These are phyloP conservation scores for Coptodon rendalli DNA, from an alignment of 2,113 vertebrate genomes.

Conservation along the genomic window DNA sequence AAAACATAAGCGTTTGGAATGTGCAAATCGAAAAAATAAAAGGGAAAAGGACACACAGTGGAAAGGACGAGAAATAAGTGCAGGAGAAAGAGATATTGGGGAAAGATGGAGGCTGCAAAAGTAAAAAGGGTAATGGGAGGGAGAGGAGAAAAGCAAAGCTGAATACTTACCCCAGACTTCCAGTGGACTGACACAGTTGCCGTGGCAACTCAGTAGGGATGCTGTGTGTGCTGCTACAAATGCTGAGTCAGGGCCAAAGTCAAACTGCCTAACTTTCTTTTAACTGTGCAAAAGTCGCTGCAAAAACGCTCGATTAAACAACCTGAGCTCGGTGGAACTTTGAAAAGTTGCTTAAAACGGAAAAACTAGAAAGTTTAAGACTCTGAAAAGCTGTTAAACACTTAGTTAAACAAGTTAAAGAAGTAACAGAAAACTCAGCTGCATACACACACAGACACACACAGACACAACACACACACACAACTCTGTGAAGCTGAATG, in stretches of 20 bases:
- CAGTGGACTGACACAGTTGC: conserved; percentile 47
- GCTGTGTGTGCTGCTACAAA: conserved; percentile 19
- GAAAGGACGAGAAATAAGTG: not conserved
- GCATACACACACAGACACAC: not conserved
- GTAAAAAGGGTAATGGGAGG: not conserved
- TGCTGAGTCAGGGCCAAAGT: conserved; percentile 16
- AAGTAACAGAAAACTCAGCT: not conserved
- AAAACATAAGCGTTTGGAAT: not conserved
- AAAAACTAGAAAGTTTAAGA: not conserved
- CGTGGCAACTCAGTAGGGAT: conserved; percentile 56
- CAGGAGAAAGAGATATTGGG: not conserved
- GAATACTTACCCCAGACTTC: conserved; percentile 57
- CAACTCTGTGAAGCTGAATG: conserved; percentile 22
- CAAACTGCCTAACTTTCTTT: not conserved
- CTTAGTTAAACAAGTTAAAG: not conserved
- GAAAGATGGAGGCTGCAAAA: not conserved
- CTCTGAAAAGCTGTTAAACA: not conserved
- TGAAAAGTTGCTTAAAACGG: not conserved
- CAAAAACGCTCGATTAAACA: not conserved
- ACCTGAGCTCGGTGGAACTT: not conserved
- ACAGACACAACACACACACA: not conserved
- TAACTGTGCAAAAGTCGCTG: not conserved
- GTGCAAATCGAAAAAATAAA: not conserved
- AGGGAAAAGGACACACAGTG: not conserved
- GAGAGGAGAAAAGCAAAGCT: not conserved